Percentiles rank a stretch among this genome's conserved stretches.
These are phyloP conservation scores for Cylindroiulus punctatus DNA, from an alignment of 2,888 invertebrate genomes.

Conservation along the genomic window DNA sequence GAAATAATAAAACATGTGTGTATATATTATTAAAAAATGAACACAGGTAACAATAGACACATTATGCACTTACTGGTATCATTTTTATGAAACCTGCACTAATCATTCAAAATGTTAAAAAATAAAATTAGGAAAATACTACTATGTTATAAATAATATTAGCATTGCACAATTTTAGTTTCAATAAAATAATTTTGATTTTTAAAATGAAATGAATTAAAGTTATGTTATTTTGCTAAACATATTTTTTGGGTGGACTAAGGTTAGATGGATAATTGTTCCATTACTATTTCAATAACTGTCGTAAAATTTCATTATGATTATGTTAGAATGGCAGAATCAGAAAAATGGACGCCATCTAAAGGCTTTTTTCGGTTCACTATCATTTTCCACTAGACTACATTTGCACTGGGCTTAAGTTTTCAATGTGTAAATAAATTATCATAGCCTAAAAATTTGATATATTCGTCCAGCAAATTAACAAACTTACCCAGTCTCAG, in stretches of 20 bases:
- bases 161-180: background rate
- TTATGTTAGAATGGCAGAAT: background rate
- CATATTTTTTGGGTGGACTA: too few relatives aligned
- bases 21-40: slow-evolving; percentile 28
- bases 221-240: background rate
- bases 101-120: background rate
- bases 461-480: background rate
- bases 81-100: background rate
- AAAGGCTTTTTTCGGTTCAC: too few relatives aligned
- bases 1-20: background rate
- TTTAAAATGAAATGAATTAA: background rate
- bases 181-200: slow-evolving; percentile 9
- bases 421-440: background rate
- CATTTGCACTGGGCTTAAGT: too few relatives aligned
- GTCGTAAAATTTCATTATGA: background rate
- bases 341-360: background rate
- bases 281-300: background rate
- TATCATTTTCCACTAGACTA: background rate
- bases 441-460: background rate
- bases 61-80: background rate
- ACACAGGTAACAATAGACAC: background rate
- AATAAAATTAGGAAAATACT: background rate
- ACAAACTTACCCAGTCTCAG: background rate
- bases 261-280: background rate
- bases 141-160: background rate